Base-by-base conservation (phyloP, 2,797 vertebrate species). In the Sebastes aleutianus region DNA sequence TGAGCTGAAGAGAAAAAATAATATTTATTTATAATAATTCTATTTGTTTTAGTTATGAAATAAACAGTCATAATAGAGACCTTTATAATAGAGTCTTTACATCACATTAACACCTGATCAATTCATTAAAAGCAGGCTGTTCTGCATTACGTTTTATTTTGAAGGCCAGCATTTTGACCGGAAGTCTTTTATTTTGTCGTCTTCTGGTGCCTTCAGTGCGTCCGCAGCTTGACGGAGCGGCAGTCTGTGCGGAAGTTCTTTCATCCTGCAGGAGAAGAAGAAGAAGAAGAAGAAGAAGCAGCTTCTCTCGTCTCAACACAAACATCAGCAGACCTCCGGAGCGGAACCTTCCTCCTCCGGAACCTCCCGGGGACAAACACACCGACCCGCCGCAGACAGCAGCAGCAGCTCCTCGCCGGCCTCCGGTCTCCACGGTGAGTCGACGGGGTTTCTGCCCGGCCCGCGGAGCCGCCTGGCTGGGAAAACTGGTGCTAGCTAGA, bases 201-300 rank as follows among this genome's bases (percentile, higher is more conserved):
- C 57, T 12, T 10, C 14, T 5, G 3, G 11, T 22, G 8, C 53
- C 12, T 13, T 54, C 22, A 3, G 8, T 24, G 32, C 16, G 39
- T 61, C 8, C 10, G 2, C 34, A 36, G 4, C 22, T 78, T 85
- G 63, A 79, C 87, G 64, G 68, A 88, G 93, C 89, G 93, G 94
- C 77, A 57, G 64, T 50, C 92, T 95, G 94, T 95, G 95, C 97
- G 96, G 97, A 97, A 97, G 97, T 97, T 84, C 92, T 95, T 93
- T 91, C 87, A 91, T 94, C 92, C 94, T 91, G 94, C 95, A 94
- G 93, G 78, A 86, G 79, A 2, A 82, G 71, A n/a, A n/a, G n/a
- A n/a, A n/a, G n/a, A 54, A 56, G 72, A 54, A 56, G 58, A 39
- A 72, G 62, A 7, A 70, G 92, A 86, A 90, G 84, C 74, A 74